phyloP scores from a whole-genome alignment of 2,113 vertebrate species.

The Galeopterus variegatus region DNA sequence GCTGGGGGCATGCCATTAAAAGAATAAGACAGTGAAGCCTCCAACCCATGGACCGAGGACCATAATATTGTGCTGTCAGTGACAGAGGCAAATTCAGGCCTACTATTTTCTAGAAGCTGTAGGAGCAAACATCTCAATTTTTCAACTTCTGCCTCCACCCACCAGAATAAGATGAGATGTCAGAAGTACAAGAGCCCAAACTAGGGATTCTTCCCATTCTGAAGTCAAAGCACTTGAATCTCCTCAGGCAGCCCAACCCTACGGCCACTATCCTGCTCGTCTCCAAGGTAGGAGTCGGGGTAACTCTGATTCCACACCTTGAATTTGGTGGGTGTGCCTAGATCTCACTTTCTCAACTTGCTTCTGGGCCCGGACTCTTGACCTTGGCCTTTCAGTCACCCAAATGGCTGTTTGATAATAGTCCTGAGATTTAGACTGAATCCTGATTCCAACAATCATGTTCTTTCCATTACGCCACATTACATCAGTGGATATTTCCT shows the following conservation, averaged over 20 bases:
- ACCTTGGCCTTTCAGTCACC: not conserved
- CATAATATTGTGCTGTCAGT: not conserved
- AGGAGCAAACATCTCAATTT: not conserved
- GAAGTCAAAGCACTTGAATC: not conserved
- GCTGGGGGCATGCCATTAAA: not conserved
- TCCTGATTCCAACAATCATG: not conserved
- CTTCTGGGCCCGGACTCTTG: not conserved
- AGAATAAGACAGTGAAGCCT: not conserved
- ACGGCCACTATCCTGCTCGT: not conserved
- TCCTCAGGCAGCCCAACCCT: not conserved
- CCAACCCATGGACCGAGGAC: not conserved
- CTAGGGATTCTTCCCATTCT: not conserved
- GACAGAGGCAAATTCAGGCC: not conserved
- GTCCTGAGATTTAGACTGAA: not conserved
- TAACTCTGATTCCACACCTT: not conserved
- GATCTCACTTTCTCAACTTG: not conserved
- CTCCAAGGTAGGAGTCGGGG: not conserved
- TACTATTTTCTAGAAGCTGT: not conserved
- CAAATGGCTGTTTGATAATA: not conserved
- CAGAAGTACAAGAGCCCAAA: not conserved
- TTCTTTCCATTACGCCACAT: not conserved
- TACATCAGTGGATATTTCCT: not conserved
- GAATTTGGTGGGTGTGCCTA: not conserved
- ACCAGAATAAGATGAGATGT: not conserved
- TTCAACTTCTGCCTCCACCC: not conserved